Evolutionary conservation across 1,140 invertebrate genomes (phyloP), one percentile per base, ranked within the genome.

Genomic region (Calephelis virginiensis): DNA sequence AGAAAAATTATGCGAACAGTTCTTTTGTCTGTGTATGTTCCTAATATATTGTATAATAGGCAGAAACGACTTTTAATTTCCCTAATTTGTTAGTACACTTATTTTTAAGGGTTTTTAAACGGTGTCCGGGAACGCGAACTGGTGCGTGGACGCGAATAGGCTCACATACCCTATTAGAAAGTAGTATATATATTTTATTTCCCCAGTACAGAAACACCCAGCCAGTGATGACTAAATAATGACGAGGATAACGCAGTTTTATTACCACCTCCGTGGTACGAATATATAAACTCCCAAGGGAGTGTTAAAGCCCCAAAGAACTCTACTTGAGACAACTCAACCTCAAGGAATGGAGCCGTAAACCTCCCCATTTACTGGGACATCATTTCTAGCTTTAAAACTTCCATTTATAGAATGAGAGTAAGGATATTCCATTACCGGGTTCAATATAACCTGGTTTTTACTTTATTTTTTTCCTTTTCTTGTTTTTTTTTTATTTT

Each of bases 211-310:
- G 72, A 74, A 75, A 66, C 81, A 77, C 77, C 75, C 67, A 77
- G 84, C 75, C 67, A 77, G 84, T 81, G 86, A 90, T 90, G 87
- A 90, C 87, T 90, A 89, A 90, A 87, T 90, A 90, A 90, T 90
- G 87, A 90, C 82, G 78, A 75, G 87, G 85, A 87, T 90, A 90
- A 90, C 87, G 85, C 87, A 82, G 84, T 87, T 90, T 90, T 90
- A 89, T 88, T 87, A 80, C 87, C 73, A 78, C 68, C 81, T 89
- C 80, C 87, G 87, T 85, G 87, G 86, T 87, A 80, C 82, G 87
- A 90, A 90, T 90, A 89, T 89, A 90, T 89, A 90, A 89, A 90
- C 81, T 76, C 87, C 83, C 83, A 14, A 76, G 87, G 87, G 87
- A 85, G 86, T 90, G 86, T 86, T 90, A 89, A 88, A 90, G 83